phyloP scores from a whole-genome alignment of 1,140 invertebrate genomes.

The Drosophila orena region DNA sequence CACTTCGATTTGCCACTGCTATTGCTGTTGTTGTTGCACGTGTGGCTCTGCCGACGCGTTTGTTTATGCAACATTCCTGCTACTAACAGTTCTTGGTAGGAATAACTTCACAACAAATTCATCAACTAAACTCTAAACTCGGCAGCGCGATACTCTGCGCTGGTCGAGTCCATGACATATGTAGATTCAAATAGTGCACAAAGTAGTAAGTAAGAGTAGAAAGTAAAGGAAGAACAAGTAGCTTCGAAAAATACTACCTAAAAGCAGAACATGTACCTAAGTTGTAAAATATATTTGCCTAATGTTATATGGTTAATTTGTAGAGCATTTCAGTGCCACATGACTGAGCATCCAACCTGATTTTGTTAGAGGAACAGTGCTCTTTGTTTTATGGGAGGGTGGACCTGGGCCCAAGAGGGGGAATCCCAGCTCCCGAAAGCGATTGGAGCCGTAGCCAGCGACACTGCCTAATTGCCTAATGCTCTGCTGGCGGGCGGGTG shows the following conservation, averaged over 20 bases:
- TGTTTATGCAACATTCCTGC: conserved; percentile 70
- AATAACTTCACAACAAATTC: conserved; percentile 76
- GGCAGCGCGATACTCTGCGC: conserved; percentile 20
- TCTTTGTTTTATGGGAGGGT: conserved; percentile 65
- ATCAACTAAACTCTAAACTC: conserved; percentile 49
- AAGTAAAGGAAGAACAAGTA: too few relatives aligned
- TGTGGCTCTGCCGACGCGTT: conserved; percentile 59
- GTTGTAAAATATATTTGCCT: neutral
- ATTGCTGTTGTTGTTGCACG: conserved; percentile 65
- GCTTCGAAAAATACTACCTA: too few relatives aligned
- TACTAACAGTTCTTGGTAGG: conserved; percentile 72
- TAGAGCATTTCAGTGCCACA: conserved; percentile 20
- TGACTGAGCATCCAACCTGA: conserved; percentile 5
- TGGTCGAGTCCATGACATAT: neutral
- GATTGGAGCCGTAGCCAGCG: conserved; percentile 48
- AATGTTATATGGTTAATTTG: too few relatives aligned
- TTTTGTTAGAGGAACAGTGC: conserved; percentile 70
- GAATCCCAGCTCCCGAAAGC: conserved; percentile 15
- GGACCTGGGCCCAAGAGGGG: conserved; percentile 15
- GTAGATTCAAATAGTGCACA: too few relatives aligned
- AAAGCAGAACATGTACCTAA: too few relatives aligned
- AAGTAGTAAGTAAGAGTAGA: too few relatives aligned
- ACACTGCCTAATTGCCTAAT: conserved; percentile 75
- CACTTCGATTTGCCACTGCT: conserved; percentile 67
- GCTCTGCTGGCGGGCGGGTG: conserved; percentile 6